These are phyloP conservation scores for Acronicta leporina DNA, from an alignment of 2,888 invertebrate species.

Conservation along the genomic window DNA sequence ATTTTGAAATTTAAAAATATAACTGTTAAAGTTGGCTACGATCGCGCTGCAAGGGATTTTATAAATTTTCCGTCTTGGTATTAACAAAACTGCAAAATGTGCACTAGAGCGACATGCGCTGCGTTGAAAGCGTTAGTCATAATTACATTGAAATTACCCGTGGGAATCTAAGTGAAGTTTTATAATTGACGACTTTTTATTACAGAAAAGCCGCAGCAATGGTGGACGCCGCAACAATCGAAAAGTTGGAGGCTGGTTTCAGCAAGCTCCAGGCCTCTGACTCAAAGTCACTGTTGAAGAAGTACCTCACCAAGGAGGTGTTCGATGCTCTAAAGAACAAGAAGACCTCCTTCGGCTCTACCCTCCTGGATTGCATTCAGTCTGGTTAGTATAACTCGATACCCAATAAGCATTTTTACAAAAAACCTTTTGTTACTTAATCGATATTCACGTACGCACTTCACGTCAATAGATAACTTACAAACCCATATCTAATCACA, in stretches of 20 bases:
- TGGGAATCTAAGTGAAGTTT: slow-evolving; percentile 25
- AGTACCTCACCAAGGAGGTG: slow-evolving; percentile 96
- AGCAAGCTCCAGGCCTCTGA: slow-evolving; percentile 96
- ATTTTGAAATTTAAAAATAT: slow-evolving; percentile 61
- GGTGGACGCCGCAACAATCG: slow-evolving; percentile 97
- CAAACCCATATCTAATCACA: slow-evolving; percentile 37
- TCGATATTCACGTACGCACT: slow-evolving; percentile 27
- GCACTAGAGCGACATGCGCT: slow-evolving; percentile 85
- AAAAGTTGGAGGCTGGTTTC: slow-evolving; percentile 97
- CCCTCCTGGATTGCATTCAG: slow-evolving; percentile 97
- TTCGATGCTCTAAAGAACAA: slow-evolving; percentile 97
- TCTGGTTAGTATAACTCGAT: slow-evolving; percentile 91
- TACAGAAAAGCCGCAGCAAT: slow-evolving; percentile 93
- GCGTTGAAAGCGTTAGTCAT: slow-evolving; percentile 84
- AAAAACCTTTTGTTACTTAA: slow-evolving; percentile 5
- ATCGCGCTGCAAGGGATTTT: slow-evolving; percentile 11
- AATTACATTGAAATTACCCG: slow-evolving; percentile 40
- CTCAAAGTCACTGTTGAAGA: slow-evolving; percentile 98
- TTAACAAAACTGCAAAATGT: slow-evolving; percentile 70
- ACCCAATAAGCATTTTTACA: background rate
- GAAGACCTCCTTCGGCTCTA: slow-evolving; percentile 98
- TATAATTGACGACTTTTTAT: slow-evolving; percentile 60
- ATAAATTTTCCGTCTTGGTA: slow-evolving; percentile 12
- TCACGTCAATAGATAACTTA: slow-evolving; percentile 25
- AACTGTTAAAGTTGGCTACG: slow-evolving; percentile 35